Conservation (phyloP, 2,888 invertebrate genomes). For the Cerceris ruficornis region DNA sequence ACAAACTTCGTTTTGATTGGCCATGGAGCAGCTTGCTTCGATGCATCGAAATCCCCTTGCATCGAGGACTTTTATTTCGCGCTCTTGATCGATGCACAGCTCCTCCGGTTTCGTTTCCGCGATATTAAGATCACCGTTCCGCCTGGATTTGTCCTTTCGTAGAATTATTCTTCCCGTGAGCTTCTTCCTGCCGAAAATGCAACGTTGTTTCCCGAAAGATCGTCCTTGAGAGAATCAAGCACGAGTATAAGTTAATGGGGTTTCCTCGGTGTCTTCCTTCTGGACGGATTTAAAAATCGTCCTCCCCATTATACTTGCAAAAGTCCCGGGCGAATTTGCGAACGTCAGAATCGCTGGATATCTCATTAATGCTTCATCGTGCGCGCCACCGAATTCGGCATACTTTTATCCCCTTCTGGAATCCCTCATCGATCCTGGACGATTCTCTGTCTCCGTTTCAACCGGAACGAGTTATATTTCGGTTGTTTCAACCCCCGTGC, state of each 20-base stretch:
- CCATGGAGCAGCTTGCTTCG: constrained; percentile 5
- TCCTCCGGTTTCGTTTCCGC: no score
- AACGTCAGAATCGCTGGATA: no score
- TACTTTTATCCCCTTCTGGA: constrained; percentile 52
- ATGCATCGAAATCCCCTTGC: not conserved
- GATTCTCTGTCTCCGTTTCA: not conserved
- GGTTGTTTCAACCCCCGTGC: constrained; percentile 18
- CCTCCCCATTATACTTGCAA: no score
- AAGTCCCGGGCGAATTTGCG: no score
- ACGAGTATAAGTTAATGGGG: not conserved
- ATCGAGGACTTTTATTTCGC: no score
- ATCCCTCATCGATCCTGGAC: constrained; percentile 55
- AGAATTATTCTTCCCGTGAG: no score
- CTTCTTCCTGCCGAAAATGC: no score
- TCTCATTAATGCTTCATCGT: constrained; percentile 62
- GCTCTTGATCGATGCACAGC: no score
- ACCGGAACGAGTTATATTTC: constrained; percentile 5
- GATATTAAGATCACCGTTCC: no score
- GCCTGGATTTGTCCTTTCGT: no score
- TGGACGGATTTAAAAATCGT: no score
- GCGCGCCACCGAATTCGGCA: constrained; percentile 50
- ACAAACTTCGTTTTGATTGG: constrained; percentile 74
- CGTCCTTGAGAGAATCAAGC: not conserved
- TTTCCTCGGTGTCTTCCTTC: not conserved
- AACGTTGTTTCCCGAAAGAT: not conserved